phyloP scores from a whole-genome alignment of 2,888 invertebrate species.

The Drosophila atripex region DNA sequence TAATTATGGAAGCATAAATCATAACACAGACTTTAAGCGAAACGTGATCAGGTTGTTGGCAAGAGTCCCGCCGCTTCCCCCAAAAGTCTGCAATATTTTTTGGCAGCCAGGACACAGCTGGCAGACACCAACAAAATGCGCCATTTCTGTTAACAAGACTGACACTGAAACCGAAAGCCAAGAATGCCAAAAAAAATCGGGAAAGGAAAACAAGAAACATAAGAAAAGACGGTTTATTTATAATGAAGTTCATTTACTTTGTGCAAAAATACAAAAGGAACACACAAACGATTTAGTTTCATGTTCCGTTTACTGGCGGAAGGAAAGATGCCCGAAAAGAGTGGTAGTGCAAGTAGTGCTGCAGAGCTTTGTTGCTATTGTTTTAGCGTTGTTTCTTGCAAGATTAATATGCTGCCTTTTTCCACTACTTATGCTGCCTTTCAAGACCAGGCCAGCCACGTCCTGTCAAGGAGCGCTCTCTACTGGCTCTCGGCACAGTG shows the following conservation, averaged over 20 bases:
- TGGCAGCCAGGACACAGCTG: conserved; percentile 8
- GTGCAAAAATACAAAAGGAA: conserved; percentile 40
- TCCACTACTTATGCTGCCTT: conserved; percentile 76
- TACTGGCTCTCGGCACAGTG: not conserved
- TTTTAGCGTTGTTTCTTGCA: conserved; percentile 53
- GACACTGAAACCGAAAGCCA: conserved; percentile 43
- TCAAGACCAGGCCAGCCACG: conserved; percentile 55
- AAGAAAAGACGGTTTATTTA: conserved; percentile 38
- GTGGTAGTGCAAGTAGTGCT: conserved; percentile 43
- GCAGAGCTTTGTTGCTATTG: conserved; percentile 44
- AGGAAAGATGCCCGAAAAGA: conserved; percentile 29
- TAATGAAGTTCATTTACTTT: conserved; percentile 71
- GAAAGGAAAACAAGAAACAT: conserved; percentile 1
- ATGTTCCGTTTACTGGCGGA: conserved; percentile 48
- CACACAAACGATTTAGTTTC: conserved; percentile 56
- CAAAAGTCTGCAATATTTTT: conserved; percentile 8
- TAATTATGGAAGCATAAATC: not conserved
- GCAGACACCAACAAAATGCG: conserved; percentile 18
- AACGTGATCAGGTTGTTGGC: conserved; percentile 13
- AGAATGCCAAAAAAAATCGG: conserved; percentile 1
- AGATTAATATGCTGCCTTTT: conserved; percentile 77
- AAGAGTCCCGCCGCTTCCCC: not conserved
- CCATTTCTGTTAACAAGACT: conserved; percentile 28
- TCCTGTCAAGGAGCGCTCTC: conserved; percentile 51
- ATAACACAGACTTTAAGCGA: not conserved